Evolutionary conservation across 2,888 invertebrate species (phyloP), one percentile per base, ranked within the genome.

Genomic region (Spilarctia lutea): DNA sequence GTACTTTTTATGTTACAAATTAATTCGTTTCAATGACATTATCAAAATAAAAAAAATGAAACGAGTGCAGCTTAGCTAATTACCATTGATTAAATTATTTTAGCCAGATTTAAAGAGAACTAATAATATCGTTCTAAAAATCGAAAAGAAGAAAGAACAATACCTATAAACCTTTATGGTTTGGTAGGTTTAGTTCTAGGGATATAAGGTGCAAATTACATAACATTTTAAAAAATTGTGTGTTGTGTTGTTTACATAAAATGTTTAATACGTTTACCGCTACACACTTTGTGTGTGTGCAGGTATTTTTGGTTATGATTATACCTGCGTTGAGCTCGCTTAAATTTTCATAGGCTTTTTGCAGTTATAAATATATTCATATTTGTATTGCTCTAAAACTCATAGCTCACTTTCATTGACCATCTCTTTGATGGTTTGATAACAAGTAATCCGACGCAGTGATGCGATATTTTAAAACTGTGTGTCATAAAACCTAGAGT

Each of bases 291-390:
- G 11, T 18, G 16, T 3, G 20, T 10, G 24, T 52, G 24, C 52
- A 52, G 16, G 7, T 63, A 16, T 27, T 63, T 63, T 18, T 63
- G 60, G 27, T 27, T 30, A 63, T 30, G 27, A 60, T n/a, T 39
- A 27, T n/a, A 35, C 30, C 39, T 13, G 74, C 80, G 78, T 85
- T 85, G 84, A 67, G 75, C 35, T 74, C 75, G 76, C 56, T 73
- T 67, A 30, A 79, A 71, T 72, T 79, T 80, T 82, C 70, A 82
- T 67, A 75, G 60, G 33, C 56, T 79, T 81, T 82, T 82, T 78
- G 65, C 71, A 65, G 67, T 69, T 63, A 66, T 65, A 27, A 74
- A 77, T 74, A 35, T 35, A 65, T 65, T 70, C 27, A 56, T 65
- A 65, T 65, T 71, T 71, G 33, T 65, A 30, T 71, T 48, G 45